Base-by-base conservation (phyloP, 2,888 invertebrate genomes). In the Dryococelus australis region DNA sequence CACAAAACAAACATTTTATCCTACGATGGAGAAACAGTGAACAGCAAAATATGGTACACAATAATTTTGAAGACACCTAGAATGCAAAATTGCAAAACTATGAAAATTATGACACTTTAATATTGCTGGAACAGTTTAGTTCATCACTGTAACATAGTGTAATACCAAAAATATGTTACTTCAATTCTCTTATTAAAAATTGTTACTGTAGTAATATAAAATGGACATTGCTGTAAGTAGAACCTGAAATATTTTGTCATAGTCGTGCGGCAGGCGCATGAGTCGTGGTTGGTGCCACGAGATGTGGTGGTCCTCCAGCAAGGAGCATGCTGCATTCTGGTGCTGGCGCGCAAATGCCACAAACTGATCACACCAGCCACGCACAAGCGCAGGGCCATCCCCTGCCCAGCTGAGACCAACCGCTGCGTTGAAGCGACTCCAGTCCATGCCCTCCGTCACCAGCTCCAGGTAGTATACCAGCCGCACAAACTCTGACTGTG, bases 181-280 rank as follows among this genome's bases (percentile, higher is more conserved):
- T 35, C 35, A 35, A 35, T 35, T 35, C 35, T 35, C 35, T 35
- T 35, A 35, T 35, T 35, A 35, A 35, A 35, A 35, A 35, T 35
- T 35, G 35, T 35, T 35, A 35, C 35, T 35, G 35, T 4, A 35
- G 35, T 35, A 35, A 35, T 35, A 35, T 1, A 35, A 35, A 35
- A 35, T 35, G 35, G 35, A 35, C 35, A 35, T 35, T 35, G 35
- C 35, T 35, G 35, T 35, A 4, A 47, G 47, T 8, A 47, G 47
- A 92, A 96, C 96, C 92, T 97, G 96, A 92, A 98, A 98, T 89
- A 98, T 95, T 90, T 96, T 96, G 93, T 99, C 99, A 93, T 99
- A 99, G 92, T 97, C 97, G 88, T 96, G 94, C 86, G 99, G 99
- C 92, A 99, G 94, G 89, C 95, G 94, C 88, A 99, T 95, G 90